Evolutionary conservation across 2,888 invertebrate species (phyloP), one percentile per base, ranked within the genome.

Genomic region (Nemotelus pantherinus): DNA sequence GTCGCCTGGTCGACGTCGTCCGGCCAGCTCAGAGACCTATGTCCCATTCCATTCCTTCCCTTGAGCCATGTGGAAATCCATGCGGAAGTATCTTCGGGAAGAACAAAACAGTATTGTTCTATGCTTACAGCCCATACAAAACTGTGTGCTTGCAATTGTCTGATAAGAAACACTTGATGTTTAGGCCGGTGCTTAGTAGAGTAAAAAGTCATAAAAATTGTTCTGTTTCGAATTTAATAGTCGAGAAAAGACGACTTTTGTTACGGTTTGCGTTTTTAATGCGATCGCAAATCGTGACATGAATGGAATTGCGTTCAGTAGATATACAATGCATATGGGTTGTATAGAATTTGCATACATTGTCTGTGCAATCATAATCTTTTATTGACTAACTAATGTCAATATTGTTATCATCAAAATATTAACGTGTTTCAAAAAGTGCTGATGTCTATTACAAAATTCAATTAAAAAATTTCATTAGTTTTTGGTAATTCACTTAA

Each of bases 201-300:
- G 50, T 5, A 5, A 50, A 50, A 10, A 47, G 65, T 47, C 47
- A 47, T 65, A 65, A 65, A 65, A 47, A 41, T 65, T 45, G 47
- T 47, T 45, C n/a, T 3, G 65, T 39, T 65, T 65, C 43, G n/a
- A 47, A 47, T 65, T 65, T 65, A 2, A 65, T 65, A 65, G 65
- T 47, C 4, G n/a, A 65, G 65, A 65, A 65, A 65, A 39, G 65
- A 45, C n/a, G 65, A 65, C 65, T 65, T 65, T 65, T 65, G 65
- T 65, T 65, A 47, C 65, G 65, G n/a, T 47, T 65, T 65, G 65
- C 47, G 45, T 45, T n/a, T 65, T 65, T 65, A 65, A 65, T 65
- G 47, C 45, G 25, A 45, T 47, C 47, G 10, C 45, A 25, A 65
- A 65, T 44, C 65, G 65, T 65, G 65, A 65, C 47, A 45, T 9